Conservation (phyloP, 2,797 vertebrate genomes). For the Vultur gryphus region DNA sequence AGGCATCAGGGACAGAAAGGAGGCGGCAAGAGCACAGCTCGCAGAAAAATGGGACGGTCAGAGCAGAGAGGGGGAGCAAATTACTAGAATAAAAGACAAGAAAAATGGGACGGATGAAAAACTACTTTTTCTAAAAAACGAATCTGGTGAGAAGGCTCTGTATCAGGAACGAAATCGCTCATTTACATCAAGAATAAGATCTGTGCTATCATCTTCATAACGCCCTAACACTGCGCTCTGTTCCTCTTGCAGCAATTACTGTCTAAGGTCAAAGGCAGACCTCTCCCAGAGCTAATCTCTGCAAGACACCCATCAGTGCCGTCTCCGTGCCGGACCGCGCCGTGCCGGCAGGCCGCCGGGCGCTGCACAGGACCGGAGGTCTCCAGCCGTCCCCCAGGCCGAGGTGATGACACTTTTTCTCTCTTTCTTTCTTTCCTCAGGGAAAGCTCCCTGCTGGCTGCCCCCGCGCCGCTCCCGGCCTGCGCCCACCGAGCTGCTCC, state of each 20-base stretch:
- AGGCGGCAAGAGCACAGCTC: neutral
- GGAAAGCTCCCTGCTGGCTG: neutral
- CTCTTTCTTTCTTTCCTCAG: too few relatives aligned
- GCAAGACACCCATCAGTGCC: neutral
- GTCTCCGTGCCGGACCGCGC: too few relatives aligned
- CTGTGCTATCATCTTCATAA: rapidly evolving
- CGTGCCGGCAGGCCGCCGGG: neutral
- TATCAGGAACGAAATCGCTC: neutral
- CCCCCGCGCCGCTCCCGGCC: neutral
- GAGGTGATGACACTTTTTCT: too few relatives aligned
- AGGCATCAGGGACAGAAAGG: too few relatives aligned
- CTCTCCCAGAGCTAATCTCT: neutral
- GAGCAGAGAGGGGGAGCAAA: neutral
- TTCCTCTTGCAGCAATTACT: neutral
- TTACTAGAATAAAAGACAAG: neutral
- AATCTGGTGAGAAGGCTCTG: neutral
- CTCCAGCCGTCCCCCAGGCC: too few relatives aligned
- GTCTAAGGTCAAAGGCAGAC: neutral
- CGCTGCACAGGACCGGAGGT: too few relatives aligned
- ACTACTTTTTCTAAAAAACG: rapidly evolving
- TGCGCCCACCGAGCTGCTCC: too few relatives aligned
- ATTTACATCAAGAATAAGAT: too few relatives aligned
- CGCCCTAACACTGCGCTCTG: rapidly evolving
- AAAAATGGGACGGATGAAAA: neutral
- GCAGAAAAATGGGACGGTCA: neutral